Evolutionary conservation across 1,140 invertebrate genomes (phyloP).

Genomic region (Callitettix versicolor): DNA sequence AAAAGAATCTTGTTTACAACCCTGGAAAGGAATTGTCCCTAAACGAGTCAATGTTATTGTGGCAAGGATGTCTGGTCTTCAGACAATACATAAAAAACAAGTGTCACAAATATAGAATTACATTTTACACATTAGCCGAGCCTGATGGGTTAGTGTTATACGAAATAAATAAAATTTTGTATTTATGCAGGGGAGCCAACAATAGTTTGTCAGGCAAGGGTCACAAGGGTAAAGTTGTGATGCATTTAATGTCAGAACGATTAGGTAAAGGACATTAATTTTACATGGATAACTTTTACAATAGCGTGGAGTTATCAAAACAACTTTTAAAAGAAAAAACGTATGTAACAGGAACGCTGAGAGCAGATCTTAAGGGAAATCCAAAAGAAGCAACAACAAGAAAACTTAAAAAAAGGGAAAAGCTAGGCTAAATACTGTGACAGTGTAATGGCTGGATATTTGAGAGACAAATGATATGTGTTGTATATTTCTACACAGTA

Average conservation of each 20-base stretch:
- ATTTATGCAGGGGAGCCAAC: not conserved
- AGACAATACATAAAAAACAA: not conserved
- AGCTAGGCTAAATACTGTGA: not conserved
- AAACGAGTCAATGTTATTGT: not conserved
- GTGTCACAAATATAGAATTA: not conserved
- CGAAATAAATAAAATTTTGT: not conserved
- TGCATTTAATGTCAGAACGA: conserved; percentile 12
- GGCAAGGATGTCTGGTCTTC: too few relatives aligned
- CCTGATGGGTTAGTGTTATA: not conserved
- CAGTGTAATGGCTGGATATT: conserved; percentile 8
- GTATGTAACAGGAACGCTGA: conserved; percentile 21
- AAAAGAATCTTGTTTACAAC: not conserved
- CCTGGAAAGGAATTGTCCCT: not conserved
- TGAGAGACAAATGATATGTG: conserved; percentile 7
- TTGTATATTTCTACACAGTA: not conserved
- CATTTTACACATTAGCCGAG: too few relatives aligned
- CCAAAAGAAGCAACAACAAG: conserved; percentile 14
- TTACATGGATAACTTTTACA: conserved; percentile 25
- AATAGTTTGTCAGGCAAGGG: not conserved
- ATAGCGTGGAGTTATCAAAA: conserved; percentile 14
- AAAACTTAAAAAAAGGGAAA: conserved; percentile 1
- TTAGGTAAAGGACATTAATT: conserved; percentile 18
- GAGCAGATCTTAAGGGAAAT: conserved; percentile 21
- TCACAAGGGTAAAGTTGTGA: too few relatives aligned
- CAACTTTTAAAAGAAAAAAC: conserved; percentile 17